These are phyloP conservation scores for Diachasmimorpha longicaudata DNA, from an alignment of 1,140 invertebrate genomes.

Conservation along the genomic window DNA sequence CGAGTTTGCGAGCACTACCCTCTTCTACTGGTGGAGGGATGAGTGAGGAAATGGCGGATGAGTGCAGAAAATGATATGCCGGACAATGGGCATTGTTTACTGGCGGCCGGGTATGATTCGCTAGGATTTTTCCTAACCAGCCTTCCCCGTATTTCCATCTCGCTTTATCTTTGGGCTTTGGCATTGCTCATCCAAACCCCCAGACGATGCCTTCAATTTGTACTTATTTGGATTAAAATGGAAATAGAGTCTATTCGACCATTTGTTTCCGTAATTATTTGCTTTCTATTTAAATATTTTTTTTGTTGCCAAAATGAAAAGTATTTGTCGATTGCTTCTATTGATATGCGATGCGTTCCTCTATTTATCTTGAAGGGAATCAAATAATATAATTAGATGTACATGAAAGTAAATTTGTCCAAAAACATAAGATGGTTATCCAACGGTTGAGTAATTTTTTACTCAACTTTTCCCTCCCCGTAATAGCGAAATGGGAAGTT, in stretches of 20 bases:
- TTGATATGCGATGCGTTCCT: too few species aligned
- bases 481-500: not conserved
- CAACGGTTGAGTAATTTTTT: too few species aligned
- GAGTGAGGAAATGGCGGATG: slow-evolving; percentile 29
- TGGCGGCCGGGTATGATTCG: slow-evolving; percentile 24
- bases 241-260: not conserved
- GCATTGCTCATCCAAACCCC: slow-evolving; percentile 10
- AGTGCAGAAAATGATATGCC: slow-evolving; percentile 32
- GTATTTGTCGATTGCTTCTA: not conserved
- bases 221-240: slow-evolving; percentile 10
- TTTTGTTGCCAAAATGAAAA: not conserved
- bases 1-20: slow-evolving; percentile 29
- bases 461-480: too few species aligned
- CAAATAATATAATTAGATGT: too few species aligned
- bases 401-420: too few species aligned
- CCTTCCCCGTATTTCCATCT: not conserved
- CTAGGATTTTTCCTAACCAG: slow-evolving; percentile 14
- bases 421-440: too few species aligned
- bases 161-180: not conserved
- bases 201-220: slow-evolving; percentile 23
- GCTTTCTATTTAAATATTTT: not conserved
- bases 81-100: slow-evolving; percentile 49
- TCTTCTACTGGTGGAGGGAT: slow-evolving; percentile 16
- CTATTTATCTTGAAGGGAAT: not conserved
- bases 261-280: not conserved